A percentile compares a stretch with the other conserved stretches of the same genome.
Conservation (phyloP, 2,113 vertebrate species). For the Fulica atra region DNA sequence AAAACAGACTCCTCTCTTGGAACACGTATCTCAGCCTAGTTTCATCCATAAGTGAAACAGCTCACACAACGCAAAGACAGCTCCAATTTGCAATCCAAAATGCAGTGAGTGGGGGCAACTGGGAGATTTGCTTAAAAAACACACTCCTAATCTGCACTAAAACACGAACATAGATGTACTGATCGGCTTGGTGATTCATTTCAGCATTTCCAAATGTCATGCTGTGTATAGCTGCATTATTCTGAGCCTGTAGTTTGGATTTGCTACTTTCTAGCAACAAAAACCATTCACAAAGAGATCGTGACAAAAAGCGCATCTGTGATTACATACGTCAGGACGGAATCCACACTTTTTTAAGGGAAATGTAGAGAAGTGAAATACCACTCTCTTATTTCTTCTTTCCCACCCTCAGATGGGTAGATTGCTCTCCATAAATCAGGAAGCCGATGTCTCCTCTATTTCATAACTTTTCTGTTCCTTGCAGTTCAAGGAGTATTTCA, state of each 20-base stretch:
- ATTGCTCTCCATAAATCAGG: neutral
- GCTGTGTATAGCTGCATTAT: neutral
- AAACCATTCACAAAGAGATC: neutral
- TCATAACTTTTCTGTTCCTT: neutral
- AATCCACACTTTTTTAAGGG: neutral
- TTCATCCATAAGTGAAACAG: neutral
- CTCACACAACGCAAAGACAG: neutral
- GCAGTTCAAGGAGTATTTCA: neutral
- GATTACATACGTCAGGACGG: neutral
- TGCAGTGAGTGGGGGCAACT: neutral
- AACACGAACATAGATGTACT: neutral
- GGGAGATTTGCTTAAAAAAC: neutral
- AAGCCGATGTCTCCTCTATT: neutral
- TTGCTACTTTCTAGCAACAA: neutral
- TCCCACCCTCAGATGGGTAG: neutral
- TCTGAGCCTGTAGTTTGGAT: neutral
- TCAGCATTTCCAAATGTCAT: slow-evolving; percentile 7
- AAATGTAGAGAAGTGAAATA: neutral
- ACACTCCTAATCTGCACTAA: neutral
- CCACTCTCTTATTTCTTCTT: neutral
- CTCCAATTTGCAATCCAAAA: slow-evolving; percentile 21
- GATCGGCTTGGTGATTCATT: neutral
- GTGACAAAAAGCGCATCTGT: neutral
- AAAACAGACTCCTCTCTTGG: neutral
- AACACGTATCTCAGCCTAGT: neutral